Evolutionary conservation across 2,797 vertebrate species (phyloP).

Genomic region (Tragelaphus eurycerus): DNA sequence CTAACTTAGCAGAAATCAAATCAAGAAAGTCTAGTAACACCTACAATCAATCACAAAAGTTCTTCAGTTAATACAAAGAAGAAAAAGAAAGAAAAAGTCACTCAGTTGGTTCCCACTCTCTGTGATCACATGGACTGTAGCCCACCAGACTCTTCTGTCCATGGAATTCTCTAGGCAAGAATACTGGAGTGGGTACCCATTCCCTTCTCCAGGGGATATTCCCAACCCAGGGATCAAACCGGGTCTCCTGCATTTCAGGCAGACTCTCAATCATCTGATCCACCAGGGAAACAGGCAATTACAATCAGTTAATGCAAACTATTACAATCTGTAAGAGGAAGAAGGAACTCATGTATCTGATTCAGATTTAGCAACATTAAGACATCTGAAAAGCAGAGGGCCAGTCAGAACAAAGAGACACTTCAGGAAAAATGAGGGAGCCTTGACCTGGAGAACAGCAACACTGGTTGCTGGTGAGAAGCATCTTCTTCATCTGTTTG

Average conservation of each 20-base stretch:
- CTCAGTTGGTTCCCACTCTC: neutral
- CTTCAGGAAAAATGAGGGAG: neutral
- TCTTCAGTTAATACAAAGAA: neutral
- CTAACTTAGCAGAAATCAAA: conserved; percentile 1
- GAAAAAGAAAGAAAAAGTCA: neutral
- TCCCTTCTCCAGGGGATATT: neutral
- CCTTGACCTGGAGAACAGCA: neutral
- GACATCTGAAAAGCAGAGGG: neutral
- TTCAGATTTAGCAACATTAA: neutral
- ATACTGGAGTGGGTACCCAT: neutral
- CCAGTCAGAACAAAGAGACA: neutral
- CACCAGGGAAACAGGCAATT: neutral
- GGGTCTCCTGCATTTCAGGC: neutral
- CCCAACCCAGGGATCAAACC: neutral
- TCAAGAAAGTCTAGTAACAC: neutral
- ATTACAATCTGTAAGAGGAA: neutral
- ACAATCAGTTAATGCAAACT: neutral
- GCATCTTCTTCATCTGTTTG: conserved; percentile 37
- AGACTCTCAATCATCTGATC: neutral
- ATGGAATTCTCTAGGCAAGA: neutral
- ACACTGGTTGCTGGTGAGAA: neutral
- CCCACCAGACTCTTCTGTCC: neutral
- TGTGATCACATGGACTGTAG: fast-evolving
- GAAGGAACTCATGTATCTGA: neutral
- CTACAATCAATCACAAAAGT: neutral